A percentile compares a stretch with the other conserved stretches of the same genome.
phyloP scores from a whole-genome alignment of 2,113 vertebrate species.

The Orycteropus afer region DNA sequence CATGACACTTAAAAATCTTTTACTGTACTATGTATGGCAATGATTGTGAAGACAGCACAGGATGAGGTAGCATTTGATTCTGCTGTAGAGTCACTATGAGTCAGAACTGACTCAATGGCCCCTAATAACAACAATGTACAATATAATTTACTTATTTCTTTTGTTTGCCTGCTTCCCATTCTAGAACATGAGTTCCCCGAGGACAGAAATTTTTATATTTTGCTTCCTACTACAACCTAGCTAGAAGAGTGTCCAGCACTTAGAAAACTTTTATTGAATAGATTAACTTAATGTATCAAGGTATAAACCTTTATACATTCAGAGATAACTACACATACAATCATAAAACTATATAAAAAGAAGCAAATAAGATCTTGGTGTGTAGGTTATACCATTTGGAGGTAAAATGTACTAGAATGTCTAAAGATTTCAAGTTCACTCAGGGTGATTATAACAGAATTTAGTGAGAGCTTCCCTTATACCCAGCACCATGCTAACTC shows the following conservation, averaged over 20 bases:
- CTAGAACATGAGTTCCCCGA: neutral
- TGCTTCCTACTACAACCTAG: neutral
- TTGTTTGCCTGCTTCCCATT: neutral
- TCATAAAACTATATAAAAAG: constrained; percentile 22
- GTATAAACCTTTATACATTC: constrained; percentile 9
- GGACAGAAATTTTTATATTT: neutral
- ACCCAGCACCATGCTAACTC: neutral
- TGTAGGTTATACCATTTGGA: neutral
- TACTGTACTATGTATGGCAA: neutral
- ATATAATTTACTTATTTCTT: too few relatives aligned
- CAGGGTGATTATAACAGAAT: neutral
- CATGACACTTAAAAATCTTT: neutral
- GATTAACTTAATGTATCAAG: neutral
- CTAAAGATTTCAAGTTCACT: neutral
- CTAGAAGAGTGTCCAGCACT: neutral
- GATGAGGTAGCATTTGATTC: too few relatives aligned
- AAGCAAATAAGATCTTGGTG: constrained; percentile 17
- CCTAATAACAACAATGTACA: too few relatives aligned
- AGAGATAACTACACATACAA: too few relatives aligned
- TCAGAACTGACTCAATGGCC: too few relatives aligned
- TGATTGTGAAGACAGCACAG: too few relatives aligned
- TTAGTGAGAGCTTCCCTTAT: neutral
- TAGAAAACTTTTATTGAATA: neutral
- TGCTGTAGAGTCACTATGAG: too few relatives aligned
- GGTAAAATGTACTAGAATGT: neutral